Conservation (phyloP, 2,888 invertebrate species). For the Nemoura dubitans region DNA sequence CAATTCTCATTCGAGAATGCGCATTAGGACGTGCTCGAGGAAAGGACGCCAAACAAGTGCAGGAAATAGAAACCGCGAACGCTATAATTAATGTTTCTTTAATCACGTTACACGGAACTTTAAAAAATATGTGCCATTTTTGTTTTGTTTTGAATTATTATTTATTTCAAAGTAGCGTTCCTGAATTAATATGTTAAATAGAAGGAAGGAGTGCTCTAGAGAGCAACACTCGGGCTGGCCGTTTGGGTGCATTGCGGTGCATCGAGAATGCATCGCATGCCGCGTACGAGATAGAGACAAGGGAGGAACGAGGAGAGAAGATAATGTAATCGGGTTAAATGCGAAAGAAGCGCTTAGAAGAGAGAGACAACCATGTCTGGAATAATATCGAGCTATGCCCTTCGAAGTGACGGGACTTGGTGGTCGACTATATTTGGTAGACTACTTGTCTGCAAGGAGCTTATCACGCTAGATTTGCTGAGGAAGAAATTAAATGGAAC, state of each 20-base stretch:
- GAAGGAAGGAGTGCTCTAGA: neutral
- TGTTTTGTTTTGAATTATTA: neutral
- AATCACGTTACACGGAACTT: conserved; percentile 9
- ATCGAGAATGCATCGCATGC: neutral
- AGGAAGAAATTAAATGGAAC: conserved; percentile 12
- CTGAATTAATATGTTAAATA: too few species aligned
- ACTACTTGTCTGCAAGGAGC: conserved; percentile 5
- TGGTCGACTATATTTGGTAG: neutral
- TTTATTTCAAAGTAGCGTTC: neutral
- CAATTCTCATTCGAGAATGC: neutral
- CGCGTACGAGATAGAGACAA: neutral
- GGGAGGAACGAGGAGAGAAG: neutral
- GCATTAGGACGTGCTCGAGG: neutral
- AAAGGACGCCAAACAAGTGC: neutral
- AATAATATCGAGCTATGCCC: neutral
- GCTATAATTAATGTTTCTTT: neutral
- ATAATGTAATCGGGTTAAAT: neutral
- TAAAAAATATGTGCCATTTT: neutral
- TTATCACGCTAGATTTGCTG: neutral
- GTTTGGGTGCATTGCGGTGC: conserved; percentile 7
- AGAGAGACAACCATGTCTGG: neutral
- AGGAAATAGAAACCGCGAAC: neutral
- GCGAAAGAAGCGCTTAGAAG: neutral
- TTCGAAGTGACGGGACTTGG: neutral
- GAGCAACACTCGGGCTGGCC: neutral